These are phyloP conservation scores for Zelostemma sp. DNA, from an alignment of 1,140 invertebrate species.

Conservation along the genomic window DNA sequence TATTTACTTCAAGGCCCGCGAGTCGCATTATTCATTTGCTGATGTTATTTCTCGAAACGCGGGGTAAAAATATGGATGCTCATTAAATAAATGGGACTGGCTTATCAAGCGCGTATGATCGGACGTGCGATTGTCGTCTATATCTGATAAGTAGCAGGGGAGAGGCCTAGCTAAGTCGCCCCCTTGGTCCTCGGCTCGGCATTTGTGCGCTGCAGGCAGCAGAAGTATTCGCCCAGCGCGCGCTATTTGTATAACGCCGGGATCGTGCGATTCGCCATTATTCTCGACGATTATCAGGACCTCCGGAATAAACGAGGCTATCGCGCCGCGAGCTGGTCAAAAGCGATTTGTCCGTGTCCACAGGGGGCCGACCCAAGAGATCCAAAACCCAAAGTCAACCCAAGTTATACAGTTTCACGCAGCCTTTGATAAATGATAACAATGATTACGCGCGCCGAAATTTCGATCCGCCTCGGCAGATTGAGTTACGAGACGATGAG, in stretches of 20 bases:
- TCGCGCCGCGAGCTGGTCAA: constrained; percentile 40
- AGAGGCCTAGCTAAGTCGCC: no score
- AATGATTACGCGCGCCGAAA: no score
- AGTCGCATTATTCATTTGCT: no score
- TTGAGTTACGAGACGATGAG: constrained; percentile 7
- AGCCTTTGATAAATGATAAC: constrained; percentile 8
- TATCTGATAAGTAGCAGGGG: constrained; percentile 30
- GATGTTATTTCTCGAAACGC: neutral
- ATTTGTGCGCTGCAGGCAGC: no score
- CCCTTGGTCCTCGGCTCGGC: no score
- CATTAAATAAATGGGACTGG: constrained; percentile 26
- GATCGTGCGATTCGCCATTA: constrained; percentile 53
- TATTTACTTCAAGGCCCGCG: no score
- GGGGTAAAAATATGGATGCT: neutral
- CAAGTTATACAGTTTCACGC: neutral
- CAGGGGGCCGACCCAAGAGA: constrained; percentile 54
- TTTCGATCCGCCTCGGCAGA: no score
- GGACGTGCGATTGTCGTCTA: constrained; percentile 32
- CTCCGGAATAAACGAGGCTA: constrained; percentile 50
- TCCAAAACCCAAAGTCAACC: no score
- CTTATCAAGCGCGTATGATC: constrained; percentile 29
- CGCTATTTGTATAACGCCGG: constrained; percentile 46
- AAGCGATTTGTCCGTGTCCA: constrained; percentile 53
- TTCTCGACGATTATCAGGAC: constrained; percentile 49
- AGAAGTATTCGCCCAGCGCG: constrained; percentile 46